Evolutionary conservation across 2,888 invertebrate species (phyloP).

Genomic region (Polydrusus pterygomalis): DNA sequence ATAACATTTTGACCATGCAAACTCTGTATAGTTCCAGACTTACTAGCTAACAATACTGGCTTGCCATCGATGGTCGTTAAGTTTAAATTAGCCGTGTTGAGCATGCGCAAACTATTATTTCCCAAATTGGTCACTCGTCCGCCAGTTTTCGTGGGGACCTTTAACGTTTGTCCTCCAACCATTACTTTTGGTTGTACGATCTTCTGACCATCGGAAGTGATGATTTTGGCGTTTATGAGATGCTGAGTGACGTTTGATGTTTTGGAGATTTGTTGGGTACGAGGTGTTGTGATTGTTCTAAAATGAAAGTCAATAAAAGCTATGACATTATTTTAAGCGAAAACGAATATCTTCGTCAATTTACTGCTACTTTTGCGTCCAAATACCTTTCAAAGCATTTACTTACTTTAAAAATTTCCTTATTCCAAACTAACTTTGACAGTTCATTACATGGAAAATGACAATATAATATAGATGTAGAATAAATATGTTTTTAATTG

Average conservation of each 20-base stretch:
- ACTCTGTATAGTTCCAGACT: constrained; percentile 68
- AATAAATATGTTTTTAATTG: too few species aligned
- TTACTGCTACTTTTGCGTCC: too few species aligned
- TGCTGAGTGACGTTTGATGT: constrained; percentile 70
- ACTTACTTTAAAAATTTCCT: too few species aligned
- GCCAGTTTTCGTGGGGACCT: constrained; percentile 63
- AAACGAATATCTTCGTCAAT: too few species aligned
- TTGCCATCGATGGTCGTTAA: constrained; percentile 76
- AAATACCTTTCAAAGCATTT: too few species aligned
- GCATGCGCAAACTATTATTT: constrained; percentile 69
- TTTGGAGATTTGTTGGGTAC: constrained; percentile 64
- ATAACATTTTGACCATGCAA: constrained; percentile 72
- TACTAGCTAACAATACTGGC: constrained; percentile 74
- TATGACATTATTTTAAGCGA: too few species aligned
- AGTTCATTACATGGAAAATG: too few species aligned
- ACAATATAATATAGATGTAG: too few species aligned
- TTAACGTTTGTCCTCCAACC: constrained; percentile 64
- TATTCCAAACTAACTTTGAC: too few species aligned
- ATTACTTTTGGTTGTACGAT: constrained; percentile 61
- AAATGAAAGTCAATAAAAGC: neutral
- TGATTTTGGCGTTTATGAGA: constrained; percentile 73
- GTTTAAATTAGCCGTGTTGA: constrained; percentile 73
- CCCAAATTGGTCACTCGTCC: constrained; percentile 64
- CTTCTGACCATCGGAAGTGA: constrained; percentile 66
- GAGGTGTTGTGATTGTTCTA: constrained; percentile 56